Evolutionary conservation across 2,113 vertebrate genomes (phyloP), one percentile per base, ranked within the genome.

Genomic region (Pseudorhombus dupliciocellatus): DNA sequence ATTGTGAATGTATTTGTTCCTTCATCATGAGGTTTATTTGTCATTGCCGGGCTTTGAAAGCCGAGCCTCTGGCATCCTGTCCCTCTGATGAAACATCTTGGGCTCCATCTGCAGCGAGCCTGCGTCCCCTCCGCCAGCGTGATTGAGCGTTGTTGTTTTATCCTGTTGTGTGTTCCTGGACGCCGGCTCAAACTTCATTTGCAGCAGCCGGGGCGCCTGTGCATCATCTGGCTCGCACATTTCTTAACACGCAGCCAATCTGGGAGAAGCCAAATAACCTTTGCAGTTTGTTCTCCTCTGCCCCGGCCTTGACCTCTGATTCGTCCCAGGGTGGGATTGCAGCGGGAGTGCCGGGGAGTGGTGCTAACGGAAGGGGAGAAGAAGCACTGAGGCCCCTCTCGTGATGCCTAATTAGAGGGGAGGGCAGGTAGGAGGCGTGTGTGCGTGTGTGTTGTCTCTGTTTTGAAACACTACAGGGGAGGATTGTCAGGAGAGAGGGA

Each of bases 211-310:
- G 21, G 56, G 44, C 55, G 42, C 37, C 4, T 75, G 65, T 26
- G 60, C 73, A 81, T 92, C 90, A 91, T 92, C 87, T 93, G 92
- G 89, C 70, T 54, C 31, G 65, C 92, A 92, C 81, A 87, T 87
- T 90, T 88, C 70, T 67, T 67, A 58, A 66, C 67, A 59, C 83
- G 51, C 75, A 52, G 70, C 68, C 59, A 21, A 67, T 81, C 70
- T 67, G 16, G 37, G 37, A 64, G 59, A 15, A 74, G 63, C 59
- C n/a, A 16, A 65, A 50, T 30, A 81, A 34, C 56, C 51, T 55
- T 55, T 7, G 67, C 68, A 69, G 60, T 8, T 5, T 76, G 61
- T 75, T 75, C 71, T 25, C 42, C 59, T 46, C 56, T 88, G 84
- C 53, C 81, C 80, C 3, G 40, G 79, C 83, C 79, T 70, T 91